Conservation (phyloP, 2,113 vertebrate species). For the Neopipo cinnamomea region DNA sequence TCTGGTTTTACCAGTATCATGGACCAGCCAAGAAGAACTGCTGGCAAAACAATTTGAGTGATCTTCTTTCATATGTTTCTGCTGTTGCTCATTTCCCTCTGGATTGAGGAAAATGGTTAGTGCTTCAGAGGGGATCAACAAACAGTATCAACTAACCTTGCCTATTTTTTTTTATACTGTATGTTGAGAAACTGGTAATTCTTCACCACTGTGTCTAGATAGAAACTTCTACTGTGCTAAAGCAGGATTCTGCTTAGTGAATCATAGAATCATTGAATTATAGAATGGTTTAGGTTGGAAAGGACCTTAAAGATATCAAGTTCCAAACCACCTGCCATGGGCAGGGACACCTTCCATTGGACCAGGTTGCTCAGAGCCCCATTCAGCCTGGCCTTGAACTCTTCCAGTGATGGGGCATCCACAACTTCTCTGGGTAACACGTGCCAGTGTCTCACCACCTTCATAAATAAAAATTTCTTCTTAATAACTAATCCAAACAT, state of each 20-base stretch:
- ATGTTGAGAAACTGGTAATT: not conserved
- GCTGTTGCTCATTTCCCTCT: not conserved
- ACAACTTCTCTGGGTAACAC: not conserved
- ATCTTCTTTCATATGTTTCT: not conserved
- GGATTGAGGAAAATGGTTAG: not conserved
- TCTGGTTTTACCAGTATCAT: not conserved
- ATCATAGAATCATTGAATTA: not conserved
- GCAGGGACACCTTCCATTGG: not conserved
- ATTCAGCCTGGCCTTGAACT: not conserved
- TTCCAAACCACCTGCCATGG: not conserved
- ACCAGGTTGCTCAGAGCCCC: not conserved
- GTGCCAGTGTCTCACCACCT: not conserved
- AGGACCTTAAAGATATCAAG: not conserved
- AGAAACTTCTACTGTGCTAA: slow-evolving; percentile 7
- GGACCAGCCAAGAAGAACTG: not conserved
- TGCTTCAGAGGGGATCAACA: not conserved
- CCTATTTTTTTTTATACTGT: not conserved
- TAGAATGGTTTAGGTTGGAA: not conserved
- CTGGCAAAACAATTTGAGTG: not conserved
- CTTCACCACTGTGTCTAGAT: not conserved
- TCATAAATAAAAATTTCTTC: not conserved
- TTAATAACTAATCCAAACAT: not conserved
- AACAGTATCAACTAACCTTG: not conserved
- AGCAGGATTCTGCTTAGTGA: not conserved
- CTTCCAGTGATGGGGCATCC: not conserved